A percentile compares a stretch with the other conserved stretches of the same genome.
Conservation (phyloP, 2,797 vertebrate genomes). For the Pelobates cultripes region DNA sequence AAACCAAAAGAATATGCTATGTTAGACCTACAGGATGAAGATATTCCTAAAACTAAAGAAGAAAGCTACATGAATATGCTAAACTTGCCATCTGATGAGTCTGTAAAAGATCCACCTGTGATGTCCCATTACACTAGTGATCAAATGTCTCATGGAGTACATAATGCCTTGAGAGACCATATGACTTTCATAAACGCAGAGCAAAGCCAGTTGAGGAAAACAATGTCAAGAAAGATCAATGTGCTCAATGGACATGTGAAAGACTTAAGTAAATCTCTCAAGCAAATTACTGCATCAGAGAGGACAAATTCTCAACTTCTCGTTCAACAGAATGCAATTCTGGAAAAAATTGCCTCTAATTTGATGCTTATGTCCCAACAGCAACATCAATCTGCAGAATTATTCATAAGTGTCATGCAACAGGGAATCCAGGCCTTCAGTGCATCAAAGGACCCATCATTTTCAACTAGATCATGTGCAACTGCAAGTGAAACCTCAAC, state of each 20-base stretch:
- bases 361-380: conserved; percentile 44
- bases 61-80: conserved; percentile 15
- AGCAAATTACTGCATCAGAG: conserved; percentile 45
- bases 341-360: conserved; percentile 53
- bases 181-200: conserved; percentile 38
- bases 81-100: conserved; percentile 32
- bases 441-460: conserved; percentile 37
- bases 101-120: conserved; percentile 35
- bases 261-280: conserved; percentile 47
- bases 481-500: conserved; percentile 21
- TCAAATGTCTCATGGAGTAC: conserved; percentile 31
- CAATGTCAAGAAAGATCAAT: conserved; percentile 48
- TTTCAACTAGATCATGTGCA: conserved; percentile 23
- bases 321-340: conserved; percentile 47
- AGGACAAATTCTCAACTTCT: conserved; percentile 43
- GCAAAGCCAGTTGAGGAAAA: conserved; percentile 45
- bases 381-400: conserved; percentile 38
- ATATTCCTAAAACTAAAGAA: conserved; percentile 26
- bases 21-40: conserved; percentile 24
- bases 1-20: conserved; percentile 38
- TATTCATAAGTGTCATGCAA: conserved; percentile 41
- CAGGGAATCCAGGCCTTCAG: conserved; percentile 46
- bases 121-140: conserved; percentile 38
- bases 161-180: conserved; percentile 38
- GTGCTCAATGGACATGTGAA: conserved; percentile 52